Percentiles rank a stretch among this genome's conserved stretches.
Conservation (phyloP, 2,113 vertebrate species). For the Alethe diademata region DNA sequence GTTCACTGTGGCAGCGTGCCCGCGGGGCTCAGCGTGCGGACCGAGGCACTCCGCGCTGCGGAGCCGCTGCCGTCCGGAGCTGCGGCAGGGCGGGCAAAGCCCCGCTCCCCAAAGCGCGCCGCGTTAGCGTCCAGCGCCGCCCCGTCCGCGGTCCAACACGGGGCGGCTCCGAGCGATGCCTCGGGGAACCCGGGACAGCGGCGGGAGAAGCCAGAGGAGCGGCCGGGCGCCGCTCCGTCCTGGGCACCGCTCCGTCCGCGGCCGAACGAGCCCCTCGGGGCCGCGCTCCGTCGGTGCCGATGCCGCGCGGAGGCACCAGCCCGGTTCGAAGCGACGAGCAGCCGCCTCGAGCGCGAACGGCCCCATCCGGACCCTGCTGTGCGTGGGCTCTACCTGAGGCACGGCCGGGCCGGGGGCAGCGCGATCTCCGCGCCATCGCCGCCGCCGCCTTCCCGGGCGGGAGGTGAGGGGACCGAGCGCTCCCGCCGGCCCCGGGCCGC, state of each 20-base stretch:
- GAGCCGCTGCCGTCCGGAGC: no score
- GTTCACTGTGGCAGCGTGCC: background rate
- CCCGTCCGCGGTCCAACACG: no score
- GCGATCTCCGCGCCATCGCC: no score
- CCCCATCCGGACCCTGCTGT: no score
- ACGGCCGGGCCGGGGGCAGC: background rate
- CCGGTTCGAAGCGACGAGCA: background rate
- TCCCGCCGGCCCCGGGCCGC: background rate
- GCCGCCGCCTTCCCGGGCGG: background rate
- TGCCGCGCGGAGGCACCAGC: no score
- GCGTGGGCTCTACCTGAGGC: no score
- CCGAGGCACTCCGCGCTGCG: accelerated
- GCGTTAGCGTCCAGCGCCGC: background rate
- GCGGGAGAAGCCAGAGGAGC: background rate
- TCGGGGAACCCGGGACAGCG: no score
- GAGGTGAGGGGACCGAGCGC: background rate
- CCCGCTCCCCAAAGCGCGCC: background rate
- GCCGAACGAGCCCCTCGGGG: no score
- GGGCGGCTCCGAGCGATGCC: no score
- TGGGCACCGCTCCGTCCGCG: no score
- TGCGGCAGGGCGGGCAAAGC: background rate
- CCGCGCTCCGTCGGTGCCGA: background rate
- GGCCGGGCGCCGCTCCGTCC: no score
- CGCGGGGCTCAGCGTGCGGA: accelerated
- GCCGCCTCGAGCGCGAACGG: background rate